Evolutionary conservation across 2,888 invertebrate species (phyloP), one percentile per base, ranked within the genome.

Genomic region (Salticus scenicus): DNA sequence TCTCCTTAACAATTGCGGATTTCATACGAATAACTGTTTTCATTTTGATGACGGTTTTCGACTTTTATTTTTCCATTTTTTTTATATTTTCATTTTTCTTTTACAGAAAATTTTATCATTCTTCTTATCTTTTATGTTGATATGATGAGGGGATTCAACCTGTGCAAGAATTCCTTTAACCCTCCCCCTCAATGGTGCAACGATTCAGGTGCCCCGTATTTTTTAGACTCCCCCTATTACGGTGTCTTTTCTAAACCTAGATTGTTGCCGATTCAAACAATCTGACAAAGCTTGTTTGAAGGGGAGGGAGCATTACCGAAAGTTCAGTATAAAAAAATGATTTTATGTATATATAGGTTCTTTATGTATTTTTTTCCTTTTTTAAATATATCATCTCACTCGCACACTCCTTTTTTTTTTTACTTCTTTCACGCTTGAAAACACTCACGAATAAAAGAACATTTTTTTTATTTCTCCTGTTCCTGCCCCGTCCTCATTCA

Each of bases 201-300:
- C 69, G 75, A 57, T 41, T 63, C 30, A 33, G 73, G 28, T 41
- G 27, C 63, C 82, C 81, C 81, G 57, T 75, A 74, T 75, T 70
- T 47, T 70, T 76, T 76, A 74, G 70, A 31, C 64, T 64, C 71
- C 30, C 70, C 47, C 47, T 82, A 81, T 75, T 81, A 75, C 76
- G 82, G 64, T 82, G 71, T 71, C 76, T 82, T 82, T 82, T 82
- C 70, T 76, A 82, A 82, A 42, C 47, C 69, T 74, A 75, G 75
- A 81, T 81, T 75, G 81, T 81, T 81, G 74, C 74, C 69, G 75
- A 69, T 75, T 74, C 81, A 75, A 81, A 75, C 70, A 81, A 75
- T 69, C 74, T 74, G 20, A 75, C 74, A 81, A 81, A 74, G 81
- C 51, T 74, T 69, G 81, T 69, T 63, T 74, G 81, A 66, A 47